phyloP scores from a whole-genome alignment of 2,797 vertebrate genomes.

The Arrhamphus sclerolepis region DNA sequence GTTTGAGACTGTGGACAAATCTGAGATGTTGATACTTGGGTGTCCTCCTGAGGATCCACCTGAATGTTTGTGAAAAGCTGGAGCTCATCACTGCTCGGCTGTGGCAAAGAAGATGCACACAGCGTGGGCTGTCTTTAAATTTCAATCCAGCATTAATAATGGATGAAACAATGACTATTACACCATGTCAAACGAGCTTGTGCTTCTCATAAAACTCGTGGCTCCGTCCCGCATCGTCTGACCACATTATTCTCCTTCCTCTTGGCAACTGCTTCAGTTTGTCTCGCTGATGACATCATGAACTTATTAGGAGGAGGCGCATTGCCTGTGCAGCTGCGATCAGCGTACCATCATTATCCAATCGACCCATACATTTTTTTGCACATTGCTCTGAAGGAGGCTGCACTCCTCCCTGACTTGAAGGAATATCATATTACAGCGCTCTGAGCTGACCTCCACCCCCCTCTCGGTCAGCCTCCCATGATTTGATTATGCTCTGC shows the following conservation, averaged over 20 bases:
- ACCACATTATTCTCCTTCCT: constrained; percentile 31
- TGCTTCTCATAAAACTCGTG: constrained; percentile 13
- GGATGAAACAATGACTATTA: constrained; percentile 58
- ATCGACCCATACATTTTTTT: constrained; percentile 47
- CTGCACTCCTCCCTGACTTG: constrained; percentile 39
- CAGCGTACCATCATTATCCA: constrained; percentile 45
- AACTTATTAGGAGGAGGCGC: constrained; percentile 40
- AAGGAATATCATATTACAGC: constrained; percentile 68
- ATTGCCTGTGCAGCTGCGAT: constrained; percentile 40
- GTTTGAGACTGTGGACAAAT: constrained; percentile 15
- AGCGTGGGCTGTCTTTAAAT: constrained; percentile 45
- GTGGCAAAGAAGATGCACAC: constrained; percentile 23
- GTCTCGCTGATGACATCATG: constrained; percentile 42
- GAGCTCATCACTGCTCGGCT: background rate
- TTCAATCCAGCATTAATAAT: constrained; percentile 61
- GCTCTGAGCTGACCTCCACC: constrained; percentile 56
- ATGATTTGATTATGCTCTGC: constrained; percentile 66
- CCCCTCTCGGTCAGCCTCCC: constrained; percentile 13
- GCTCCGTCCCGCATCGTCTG: constrained; percentile 17
- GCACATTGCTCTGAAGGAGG: constrained; percentile 43
- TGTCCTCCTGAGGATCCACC: constrained; percentile 8
- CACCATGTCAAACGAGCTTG: constrained; percentile 16
- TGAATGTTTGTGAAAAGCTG: constrained; percentile 25
- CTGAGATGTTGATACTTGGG: constrained; percentile 16
- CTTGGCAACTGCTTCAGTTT: constrained; percentile 32